Conservation (phyloP, 1,140 invertebrate genomes). For the Drosophila sulfurigaster region DNA sequence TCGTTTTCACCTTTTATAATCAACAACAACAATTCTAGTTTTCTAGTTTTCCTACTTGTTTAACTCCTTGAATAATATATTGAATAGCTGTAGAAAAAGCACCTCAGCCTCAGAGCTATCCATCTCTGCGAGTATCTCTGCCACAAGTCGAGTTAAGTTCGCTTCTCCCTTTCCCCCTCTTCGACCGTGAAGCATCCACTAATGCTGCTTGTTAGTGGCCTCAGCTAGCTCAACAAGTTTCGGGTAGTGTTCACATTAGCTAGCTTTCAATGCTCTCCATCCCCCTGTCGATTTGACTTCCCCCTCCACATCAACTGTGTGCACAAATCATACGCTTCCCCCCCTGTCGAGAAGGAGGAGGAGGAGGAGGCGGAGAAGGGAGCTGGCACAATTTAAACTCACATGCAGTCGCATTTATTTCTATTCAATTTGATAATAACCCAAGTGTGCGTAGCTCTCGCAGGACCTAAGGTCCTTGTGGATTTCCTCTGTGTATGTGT, state of each 20-base stretch:
- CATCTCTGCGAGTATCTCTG: too few relatives aligned
- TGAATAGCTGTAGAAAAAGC: too few relatives aligned
- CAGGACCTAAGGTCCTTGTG: slow-evolving; percentile 29
- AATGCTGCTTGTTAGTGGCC: not conserved
- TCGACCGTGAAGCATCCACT: not conserved
- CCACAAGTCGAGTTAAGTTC: not conserved
- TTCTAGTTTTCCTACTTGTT: too few relatives aligned
- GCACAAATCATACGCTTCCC: not conserved
- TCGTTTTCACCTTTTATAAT: too few relatives aligned
- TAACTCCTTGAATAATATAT: too few relatives aligned
- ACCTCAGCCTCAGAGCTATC: too few relatives aligned
- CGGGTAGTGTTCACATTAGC: not conserved
- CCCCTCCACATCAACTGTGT: too few relatives aligned
- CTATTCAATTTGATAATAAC: slow-evolving; percentile 82
- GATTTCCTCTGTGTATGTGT: not conserved
- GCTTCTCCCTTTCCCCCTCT: not conserved
- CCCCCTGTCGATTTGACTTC: not conserved
- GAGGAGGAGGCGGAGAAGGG: not conserved
- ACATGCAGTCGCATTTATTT: slow-evolving; percentile 79
- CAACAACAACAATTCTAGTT: too few relatives aligned
- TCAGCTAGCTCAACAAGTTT: slow-evolving; percentile 1
- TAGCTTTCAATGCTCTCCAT: not conserved
- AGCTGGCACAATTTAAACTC: slow-evolving; percentile 65
- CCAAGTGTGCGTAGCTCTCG: slow-evolving; percentile 56
- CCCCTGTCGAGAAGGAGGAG: not conserved